A percentile compares a stretch with the other conserved stretches of the same genome.
phyloP scores from a whole-genome alignment of 2,888 invertebrate species.

The Ferdinandea cuprea region DNA sequence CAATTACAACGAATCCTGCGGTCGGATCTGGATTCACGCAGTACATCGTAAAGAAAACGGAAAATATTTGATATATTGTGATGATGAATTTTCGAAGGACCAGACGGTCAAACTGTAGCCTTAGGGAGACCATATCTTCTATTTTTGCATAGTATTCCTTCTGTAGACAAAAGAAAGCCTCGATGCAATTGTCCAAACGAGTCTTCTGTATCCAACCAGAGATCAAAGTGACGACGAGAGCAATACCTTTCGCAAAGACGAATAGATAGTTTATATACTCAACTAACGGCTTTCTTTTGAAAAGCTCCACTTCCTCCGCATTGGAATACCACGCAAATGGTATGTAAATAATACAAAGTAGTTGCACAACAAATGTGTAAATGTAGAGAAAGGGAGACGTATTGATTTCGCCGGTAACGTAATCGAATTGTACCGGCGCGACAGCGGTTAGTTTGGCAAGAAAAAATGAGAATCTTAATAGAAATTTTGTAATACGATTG shows the following conservation, averaged over 20 bases:
- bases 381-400: neutral
- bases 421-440: slow-evolving; percentile 6
- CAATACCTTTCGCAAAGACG: neutral
- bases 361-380: neutral
- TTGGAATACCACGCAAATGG: neutral
- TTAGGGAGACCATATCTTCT: neutral
- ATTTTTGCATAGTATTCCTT: neutral
- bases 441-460: neutral
- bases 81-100: neutral
- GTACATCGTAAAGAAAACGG: neutral
- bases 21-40: slow-evolving; percentile 11
- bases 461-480: neutral
- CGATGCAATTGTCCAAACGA: neutral
- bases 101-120: neutral
- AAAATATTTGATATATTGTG: slow-evolving; percentile 1
- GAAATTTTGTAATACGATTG: neutral
- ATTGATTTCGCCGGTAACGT: neutral
- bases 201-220: slow-evolving; percentile 6
- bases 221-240: neutral
- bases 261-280: neutral
- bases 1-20: neutral
- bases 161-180: neutral
- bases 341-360: neutral
- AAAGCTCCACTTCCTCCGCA: slow-evolving; percentile 2
- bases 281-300: slow-evolving; percentile 8